Evolutionary conservation across 1,140 invertebrate genomes (phyloP).

Genomic region (Saccostrea cuccullata): DNA sequence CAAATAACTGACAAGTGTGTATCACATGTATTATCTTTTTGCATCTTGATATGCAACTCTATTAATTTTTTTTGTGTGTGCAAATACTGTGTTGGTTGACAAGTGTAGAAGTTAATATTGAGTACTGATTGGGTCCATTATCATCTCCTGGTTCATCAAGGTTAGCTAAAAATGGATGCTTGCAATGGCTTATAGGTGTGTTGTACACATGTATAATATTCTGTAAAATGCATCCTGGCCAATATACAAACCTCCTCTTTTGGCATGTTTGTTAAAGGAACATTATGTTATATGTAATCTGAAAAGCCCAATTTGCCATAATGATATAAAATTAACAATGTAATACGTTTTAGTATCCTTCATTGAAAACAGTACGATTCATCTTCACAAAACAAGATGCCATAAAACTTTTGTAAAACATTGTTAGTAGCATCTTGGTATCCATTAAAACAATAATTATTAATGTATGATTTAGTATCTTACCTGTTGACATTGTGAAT

Average conservation of each 20-base stretch:
- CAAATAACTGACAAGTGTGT: no score
- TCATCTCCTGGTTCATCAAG: no score
- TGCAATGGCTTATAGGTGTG: neutral
- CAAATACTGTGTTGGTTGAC: no score
- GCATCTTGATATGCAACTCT: no score
- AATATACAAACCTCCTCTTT: neutral
- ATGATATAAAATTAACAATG: neutral
- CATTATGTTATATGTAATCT: neutral
- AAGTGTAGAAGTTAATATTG: no score
- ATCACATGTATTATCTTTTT: no score
- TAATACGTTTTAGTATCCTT: neutral
- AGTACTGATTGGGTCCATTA: no score
- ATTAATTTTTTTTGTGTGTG: no score
- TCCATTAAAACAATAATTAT: neutral
- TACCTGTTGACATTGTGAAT: slow-evolving; percentile 32
- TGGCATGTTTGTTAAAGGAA: neutral
- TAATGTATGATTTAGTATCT: neutral
- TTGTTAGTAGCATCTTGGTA: neutral
- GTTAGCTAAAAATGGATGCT: neutral
- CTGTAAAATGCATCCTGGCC: neutral
- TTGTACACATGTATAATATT: neutral
- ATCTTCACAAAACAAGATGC: neutral
- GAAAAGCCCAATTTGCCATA: neutral
- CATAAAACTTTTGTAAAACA: neutral
- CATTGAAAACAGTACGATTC: neutral